These are phyloP conservation scores for Macrobrachium nipponense DNA, from an alignment of 1,140 invertebrate species.

Conservation along the genomic window DNA sequence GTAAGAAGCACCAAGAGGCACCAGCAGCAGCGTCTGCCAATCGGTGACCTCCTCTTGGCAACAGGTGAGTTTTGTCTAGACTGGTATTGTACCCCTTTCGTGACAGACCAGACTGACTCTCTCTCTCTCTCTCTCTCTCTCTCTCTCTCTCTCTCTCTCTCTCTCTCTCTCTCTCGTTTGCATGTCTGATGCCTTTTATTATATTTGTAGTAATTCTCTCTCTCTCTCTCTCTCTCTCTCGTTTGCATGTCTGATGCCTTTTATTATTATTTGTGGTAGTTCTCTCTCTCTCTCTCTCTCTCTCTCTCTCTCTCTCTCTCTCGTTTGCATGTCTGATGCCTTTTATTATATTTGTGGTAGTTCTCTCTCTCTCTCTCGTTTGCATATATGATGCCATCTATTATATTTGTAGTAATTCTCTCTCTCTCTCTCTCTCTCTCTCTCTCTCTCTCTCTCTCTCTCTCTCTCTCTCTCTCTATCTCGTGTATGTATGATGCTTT, in stretches of 20 bases:
- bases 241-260: too few relatives aligned
- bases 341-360: too few relatives aligned
- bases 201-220: not conserved
- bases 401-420: not conserved
- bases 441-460: not conserved
- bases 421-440: not conserved
- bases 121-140: not conserved
- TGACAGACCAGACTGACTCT: not conserved
- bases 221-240: not conserved
- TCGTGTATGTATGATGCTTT: too few relatives aligned
- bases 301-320: not conserved
- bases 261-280: too few relatives aligned
- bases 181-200: not conserved
- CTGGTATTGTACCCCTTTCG: not conserved
- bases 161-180: not conserved
- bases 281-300: not conserved
- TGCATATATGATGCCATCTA: too few relatives aligned
- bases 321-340: not conserved
- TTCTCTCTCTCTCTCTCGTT: not conserved
- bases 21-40: too few relatives aligned
- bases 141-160: constrained; percentile 1
- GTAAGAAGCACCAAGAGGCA: too few relatives aligned
- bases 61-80: too few relatives aligned
- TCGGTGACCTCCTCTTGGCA: too few relatives aligned
- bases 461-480: too few relatives aligned